Evolutionary conservation across 2,888 invertebrate species (phyloP).

Genomic region (Hylaea fasciaria): DNA sequence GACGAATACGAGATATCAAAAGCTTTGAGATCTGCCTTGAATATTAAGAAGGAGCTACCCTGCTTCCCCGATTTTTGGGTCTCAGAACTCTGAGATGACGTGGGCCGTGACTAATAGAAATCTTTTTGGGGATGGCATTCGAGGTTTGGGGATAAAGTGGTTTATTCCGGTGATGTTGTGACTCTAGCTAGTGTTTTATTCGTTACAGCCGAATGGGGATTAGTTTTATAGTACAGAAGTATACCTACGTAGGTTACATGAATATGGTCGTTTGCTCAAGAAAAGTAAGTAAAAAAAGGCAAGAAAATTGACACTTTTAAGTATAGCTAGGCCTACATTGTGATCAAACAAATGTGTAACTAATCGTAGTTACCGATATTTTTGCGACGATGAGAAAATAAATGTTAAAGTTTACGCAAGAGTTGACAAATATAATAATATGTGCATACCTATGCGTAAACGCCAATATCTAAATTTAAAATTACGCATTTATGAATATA

Average conservation of each 20-base stretch:
- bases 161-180: constrained; percentile 27
- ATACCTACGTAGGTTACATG: no score
- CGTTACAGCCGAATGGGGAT: constrained; percentile 13
- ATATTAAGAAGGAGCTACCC: constrained; percentile 40
- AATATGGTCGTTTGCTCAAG: no score
- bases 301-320: neutral
- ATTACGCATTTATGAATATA: constrained; percentile 10
- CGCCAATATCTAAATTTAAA: constrained; percentile 5
- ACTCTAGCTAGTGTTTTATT: constrained; percentile 14
- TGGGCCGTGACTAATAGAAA: constrained; percentile 42
- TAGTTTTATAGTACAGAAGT: neutral
- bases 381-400: neutral
- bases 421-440: no score
- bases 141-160: constrained; percentile 30
- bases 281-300: neutral
- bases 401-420: neutral
- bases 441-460: neutral
- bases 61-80: constrained; percentile 25
- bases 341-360: no score
- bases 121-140: constrained; percentile 38
- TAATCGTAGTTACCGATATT: neutral
- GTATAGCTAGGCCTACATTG: no score
- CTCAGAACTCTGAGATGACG: constrained; percentile 24
- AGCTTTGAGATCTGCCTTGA: constrained; percentile 37
- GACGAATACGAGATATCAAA: constrained; percentile 38